A percentile compares a stretch with the other conserved stretches of the same genome.
phyloP scores from a whole-genome alignment of 2,113 vertebrate genomes.

The Thermophis baileyi region DNA sequence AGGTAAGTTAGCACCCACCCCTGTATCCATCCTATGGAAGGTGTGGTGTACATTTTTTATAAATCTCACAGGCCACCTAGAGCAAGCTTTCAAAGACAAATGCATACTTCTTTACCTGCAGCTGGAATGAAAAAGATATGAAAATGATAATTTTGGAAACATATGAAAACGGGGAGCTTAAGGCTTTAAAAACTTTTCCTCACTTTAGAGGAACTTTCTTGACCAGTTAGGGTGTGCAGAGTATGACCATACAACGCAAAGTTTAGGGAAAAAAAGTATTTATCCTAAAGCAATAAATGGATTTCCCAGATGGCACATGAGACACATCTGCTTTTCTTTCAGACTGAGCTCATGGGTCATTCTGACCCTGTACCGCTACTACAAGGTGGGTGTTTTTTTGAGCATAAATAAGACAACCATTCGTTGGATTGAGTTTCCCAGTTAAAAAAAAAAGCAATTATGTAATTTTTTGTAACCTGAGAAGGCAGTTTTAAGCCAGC shows the following conservation, averaged over 20 bases:
- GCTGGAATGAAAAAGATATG: background rate
- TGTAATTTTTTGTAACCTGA: background rate
- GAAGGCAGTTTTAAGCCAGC: background rate
- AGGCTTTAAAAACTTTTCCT: background rate
- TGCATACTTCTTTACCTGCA: background rate
- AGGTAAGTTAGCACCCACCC: too few species aligned
- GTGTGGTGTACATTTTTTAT: background rate
- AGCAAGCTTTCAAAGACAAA: background rate
- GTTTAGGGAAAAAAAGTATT: background rate
- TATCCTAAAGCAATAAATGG: background rate
- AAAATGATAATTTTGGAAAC: background rate
- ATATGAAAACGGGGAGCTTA: background rate
- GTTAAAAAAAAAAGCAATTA: background rate
- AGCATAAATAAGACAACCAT: background rate
- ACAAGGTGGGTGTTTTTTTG: background rate
- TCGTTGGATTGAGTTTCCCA: background rate
- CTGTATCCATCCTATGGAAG: background rate
- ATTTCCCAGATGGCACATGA: background rate
- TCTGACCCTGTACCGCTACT: background rate
- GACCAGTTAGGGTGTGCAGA: background rate
- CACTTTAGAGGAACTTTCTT: background rate
- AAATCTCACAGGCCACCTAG: background rate
- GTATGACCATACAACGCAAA: background rate
- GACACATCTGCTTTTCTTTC: background rate
- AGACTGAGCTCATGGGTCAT: background rate